These are phyloP conservation scores for Campoplex capitator DNA, from an alignment of 2,888 invertebrate species.

Conservation along the genomic window DNA sequence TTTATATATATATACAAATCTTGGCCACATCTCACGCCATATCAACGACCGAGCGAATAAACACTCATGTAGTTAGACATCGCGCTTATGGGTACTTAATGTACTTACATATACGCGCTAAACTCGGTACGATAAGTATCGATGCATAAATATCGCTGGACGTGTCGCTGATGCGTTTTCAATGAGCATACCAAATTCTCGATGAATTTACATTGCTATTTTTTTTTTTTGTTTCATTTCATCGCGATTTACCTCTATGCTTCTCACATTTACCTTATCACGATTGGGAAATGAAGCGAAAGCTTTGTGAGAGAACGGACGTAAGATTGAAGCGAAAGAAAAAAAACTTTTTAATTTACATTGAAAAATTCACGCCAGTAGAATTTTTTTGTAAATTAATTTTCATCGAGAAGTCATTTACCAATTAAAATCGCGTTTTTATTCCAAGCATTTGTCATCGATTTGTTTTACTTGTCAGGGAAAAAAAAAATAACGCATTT, in stretches of 20 bases:
- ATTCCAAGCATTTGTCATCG: neutral
- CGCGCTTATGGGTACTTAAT: conserved; percentile 46
- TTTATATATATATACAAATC: conserved; percentile 29
- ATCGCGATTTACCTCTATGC: conserved; percentile 2
- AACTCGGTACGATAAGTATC: conserved; percentile 39
- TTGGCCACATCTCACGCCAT: conserved; percentile 48
- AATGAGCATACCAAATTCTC: conserved; percentile 40
- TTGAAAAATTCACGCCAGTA: neutral
- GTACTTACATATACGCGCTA: conserved; percentile 34
- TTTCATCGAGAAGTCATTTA: neutral
- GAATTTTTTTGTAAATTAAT: neutral
- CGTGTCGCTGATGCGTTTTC: conserved; percentile 55
- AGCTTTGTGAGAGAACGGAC: neutral
- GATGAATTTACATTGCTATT: conserved; percentile 12
- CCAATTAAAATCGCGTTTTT: neutral
- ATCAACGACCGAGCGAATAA: conserved; percentile 42
- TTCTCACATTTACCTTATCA: conserved; percentile 4
- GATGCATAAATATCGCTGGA: conserved; percentile 30
- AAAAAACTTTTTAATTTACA: neutral
- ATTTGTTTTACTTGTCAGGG: neutral
- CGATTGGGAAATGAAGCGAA: neutral
- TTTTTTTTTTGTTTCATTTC: neutral
- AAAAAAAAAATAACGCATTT: neutral
- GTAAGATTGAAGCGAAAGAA: neutral
- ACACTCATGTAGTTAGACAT: conserved; percentile 36